Evolutionary conservation across 2,888 invertebrate species (phyloP).

Genomic region (Pammene aurita): DNA sequence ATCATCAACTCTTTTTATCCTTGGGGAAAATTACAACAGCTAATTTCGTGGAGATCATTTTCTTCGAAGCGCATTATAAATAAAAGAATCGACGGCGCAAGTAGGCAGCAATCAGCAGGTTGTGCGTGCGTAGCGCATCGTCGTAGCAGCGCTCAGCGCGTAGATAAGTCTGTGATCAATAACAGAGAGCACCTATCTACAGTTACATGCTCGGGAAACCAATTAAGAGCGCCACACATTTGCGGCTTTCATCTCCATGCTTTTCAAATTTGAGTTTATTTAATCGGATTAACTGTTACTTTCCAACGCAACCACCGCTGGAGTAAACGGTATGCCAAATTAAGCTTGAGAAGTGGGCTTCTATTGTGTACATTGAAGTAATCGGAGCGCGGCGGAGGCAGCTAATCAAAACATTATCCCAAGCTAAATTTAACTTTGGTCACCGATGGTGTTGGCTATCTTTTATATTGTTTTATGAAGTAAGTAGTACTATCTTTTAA

Average conservation of each 20-base stretch:
- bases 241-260: slow-evolving; percentile 58
- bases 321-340: slow-evolving; percentile 79
- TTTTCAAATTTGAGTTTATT: slow-evolving; percentile 62
- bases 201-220: slow-evolving; percentile 52
- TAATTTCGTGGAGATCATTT: neutral
- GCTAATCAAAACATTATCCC: slow-evolving; percentile 47
- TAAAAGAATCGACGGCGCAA: slow-evolving; percentile 10
- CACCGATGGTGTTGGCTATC: neutral
- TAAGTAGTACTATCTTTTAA: neutral
- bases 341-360: slow-evolving; percentile 76
- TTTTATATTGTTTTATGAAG: neutral
- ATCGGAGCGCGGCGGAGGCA: slow-evolving; percentile 53
- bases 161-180: slow-evolving; percentile 50
- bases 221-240: slow-evolving; percentile 57
- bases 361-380: slow-evolving; percentile 69
- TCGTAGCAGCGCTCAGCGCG: slow-evolving; percentile 51
- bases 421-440: slow-evolving; percentile 16
- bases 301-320: slow-evolving; percentile 64
- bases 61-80: neutral
- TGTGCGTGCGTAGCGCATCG: slow-evolving; percentile 52
- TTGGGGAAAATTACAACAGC: neutral
- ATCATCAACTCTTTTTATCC: neutral
- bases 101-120: slow-evolving; percentile 39
- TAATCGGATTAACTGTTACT: slow-evolving; percentile 70
- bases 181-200: slow-evolving; percentile 49